A percentile compares a stretch with the other conserved stretches of the same genome.
phyloP scores from a whole-genome alignment of 2,113 vertebrate genomes.

The Prochilodus magdalenae region DNA sequence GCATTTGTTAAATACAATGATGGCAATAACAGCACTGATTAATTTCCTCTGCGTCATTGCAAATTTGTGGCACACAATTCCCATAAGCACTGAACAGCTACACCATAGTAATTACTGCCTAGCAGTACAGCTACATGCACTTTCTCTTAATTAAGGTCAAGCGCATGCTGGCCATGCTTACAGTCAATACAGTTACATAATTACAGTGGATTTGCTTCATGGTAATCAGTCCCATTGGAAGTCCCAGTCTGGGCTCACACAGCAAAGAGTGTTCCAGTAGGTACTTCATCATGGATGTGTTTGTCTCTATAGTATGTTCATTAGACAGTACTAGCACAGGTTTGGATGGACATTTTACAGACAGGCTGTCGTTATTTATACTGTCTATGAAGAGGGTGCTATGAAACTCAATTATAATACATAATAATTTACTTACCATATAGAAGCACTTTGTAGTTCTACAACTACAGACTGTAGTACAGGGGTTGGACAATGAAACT shows the following conservation, averaged over 20 bases:
- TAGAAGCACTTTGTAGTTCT: no score
- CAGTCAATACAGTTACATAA: slow-evolving; percentile 23
- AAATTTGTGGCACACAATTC: not conserved
- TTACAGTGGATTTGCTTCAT: not conserved
- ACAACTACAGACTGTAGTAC: no score
- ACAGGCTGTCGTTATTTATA: no score
- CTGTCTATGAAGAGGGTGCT: no score
- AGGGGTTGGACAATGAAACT: no score
- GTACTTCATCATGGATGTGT: not conserved
- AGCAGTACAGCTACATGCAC: not conserved
- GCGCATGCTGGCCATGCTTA: not conserved
- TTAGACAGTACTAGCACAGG: no score
- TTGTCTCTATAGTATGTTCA: not conserved
- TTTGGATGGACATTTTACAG: no score
- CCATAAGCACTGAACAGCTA: not conserved
- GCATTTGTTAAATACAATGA: not conserved
- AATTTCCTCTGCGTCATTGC: not conserved
- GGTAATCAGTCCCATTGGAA: not conserved
- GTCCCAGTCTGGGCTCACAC: not conserved
- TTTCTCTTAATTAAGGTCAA: slow-evolving; percentile 6
- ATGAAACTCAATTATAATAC: no score
- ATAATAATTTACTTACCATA: no score
- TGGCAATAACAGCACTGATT: not conserved
- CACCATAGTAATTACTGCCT: not conserved
- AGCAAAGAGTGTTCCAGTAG: not conserved